These are phyloP conservation scores for Harmothoe impar DNA, from an alignment of 2,888 invertebrate species.

Conservation along the genomic window DNA sequence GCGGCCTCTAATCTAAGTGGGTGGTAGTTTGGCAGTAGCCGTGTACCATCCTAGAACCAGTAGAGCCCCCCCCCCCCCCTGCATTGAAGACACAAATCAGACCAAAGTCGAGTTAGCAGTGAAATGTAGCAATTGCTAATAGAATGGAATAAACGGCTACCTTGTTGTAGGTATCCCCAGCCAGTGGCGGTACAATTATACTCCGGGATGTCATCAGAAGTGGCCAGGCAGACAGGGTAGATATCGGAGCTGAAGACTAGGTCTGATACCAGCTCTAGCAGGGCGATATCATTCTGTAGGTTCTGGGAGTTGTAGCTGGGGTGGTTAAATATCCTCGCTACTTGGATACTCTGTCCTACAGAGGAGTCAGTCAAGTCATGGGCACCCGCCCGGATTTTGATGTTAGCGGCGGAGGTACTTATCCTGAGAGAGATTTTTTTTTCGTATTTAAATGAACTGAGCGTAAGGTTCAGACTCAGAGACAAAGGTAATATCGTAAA, in stretches of 20 bases:
- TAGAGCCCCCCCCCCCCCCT: no score
- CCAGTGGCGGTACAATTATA: neutral
- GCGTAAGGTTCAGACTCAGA: no score
- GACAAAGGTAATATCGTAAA: no score
- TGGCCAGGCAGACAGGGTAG: conserved; percentile 30
- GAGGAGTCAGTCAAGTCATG: neutral
- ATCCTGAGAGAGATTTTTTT: neutral
- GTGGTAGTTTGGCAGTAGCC: neutral
- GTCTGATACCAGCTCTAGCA: neutral
- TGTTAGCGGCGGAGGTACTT: neutral
- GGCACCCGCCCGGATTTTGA: neutral
- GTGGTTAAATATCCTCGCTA: neutral
- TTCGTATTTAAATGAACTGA: no score
- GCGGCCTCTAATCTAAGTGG: no score
- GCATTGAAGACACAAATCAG: neutral
- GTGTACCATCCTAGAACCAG: no score
- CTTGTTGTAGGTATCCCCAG: neutral
- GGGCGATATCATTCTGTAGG: neutral
- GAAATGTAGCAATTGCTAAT: no score
- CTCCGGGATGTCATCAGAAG: neutral
- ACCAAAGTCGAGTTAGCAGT: no score
- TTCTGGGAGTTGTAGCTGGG: neutral
- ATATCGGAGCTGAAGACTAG: neutral
- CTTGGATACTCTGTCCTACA: neutral
- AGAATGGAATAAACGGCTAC: no score